Base-by-base conservation (phyloP, 2,113 vertebrate genomes). In the Equus przewalskii region DNA sequence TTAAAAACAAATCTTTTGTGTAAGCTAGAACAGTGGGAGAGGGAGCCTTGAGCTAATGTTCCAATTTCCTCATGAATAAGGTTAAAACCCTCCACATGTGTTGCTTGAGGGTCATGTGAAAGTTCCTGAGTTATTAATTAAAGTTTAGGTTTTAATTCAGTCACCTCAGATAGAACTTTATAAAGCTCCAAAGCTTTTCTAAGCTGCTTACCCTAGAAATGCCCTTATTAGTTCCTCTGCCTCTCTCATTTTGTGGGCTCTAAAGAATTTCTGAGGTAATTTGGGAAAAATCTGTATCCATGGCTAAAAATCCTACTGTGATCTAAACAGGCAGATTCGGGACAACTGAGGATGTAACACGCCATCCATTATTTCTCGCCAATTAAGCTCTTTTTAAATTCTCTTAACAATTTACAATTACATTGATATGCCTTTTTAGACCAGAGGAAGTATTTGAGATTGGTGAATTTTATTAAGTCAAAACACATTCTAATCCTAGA, bases 81-180 rank as follows among this genome's bases (percentile, higher is more conserved):
- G 89, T 96, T 94, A 96, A 97, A 96, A 26, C 76, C 70, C 36
- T 84, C 96, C 75, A 69, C 81, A 70, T 90, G 36, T 64, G 70
- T 64, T 95, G 58, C 73, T 94, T 44, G 33, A n/a, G 87, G 94
- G 97, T 96, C 95, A 54, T 97, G 96, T 96, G 94, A 97, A 98
- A 98, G 93, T 96, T 96, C 51, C 6, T 49, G n/a, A 72, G 64
- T 92, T 95, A 96, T 93, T 97, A 97, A 97, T 94, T 97, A 70
- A 97, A 97, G 36, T 49, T 62, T 84, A 84, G 46, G 30, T 44
- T 97, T 93, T 93, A 96, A 73, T 92, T 90, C 90, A 67, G 49
- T 89, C 75, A 76, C 30, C 44, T 86, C 30, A 80, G 18, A 96
- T 3, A 67, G 12, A 83, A 78, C 46, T 95, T 89, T 64, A 83